Percentiles rank a stretch among this genome's conserved stretches.
Conservation (phyloP, 2,888 invertebrate species). For the Drosophila prostipennis region DNA sequence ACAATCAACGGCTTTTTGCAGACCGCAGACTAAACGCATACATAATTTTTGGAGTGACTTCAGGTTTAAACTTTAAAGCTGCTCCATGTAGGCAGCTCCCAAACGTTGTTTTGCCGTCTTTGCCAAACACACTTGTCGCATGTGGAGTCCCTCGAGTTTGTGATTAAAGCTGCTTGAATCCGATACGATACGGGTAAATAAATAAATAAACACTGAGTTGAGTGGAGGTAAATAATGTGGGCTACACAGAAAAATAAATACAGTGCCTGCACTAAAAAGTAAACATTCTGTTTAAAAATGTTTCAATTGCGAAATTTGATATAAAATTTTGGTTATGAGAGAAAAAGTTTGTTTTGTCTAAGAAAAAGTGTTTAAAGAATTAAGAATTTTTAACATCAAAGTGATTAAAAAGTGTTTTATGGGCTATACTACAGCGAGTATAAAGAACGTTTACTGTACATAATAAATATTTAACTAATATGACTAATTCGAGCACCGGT, state of each 20-base stretch:
- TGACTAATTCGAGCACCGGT: background rate
- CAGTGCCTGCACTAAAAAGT: background rate
- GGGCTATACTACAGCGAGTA: too few species aligned
- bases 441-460: background rate
- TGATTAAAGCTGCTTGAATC: conserved; percentile 33
- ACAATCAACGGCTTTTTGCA: conserved; percentile 29
- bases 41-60: conserved; percentile 66
- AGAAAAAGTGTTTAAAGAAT: background rate
- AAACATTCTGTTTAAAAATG: background rate
- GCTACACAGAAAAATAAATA: background rate
- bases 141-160: conserved; percentile 27
- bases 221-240: background rate
- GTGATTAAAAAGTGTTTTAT: too few species aligned
- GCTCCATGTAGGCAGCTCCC: conserved; percentile 27
- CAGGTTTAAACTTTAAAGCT: conserved; percentile 55
- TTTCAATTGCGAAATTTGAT: background rate
- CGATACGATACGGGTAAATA: conserved; percentile 23
- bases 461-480: background rate
- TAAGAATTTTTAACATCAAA: too few species aligned
- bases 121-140: conserved; percentile 25
- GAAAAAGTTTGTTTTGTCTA: too few species aligned
- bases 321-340: too few species aligned
- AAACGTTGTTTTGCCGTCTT: conserved; percentile 8
- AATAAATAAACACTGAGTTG: conserved; percentile 15
- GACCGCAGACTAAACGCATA: conserved; percentile 46